Conservation (phyloP, 2,113 vertebrate species). For the Xenus cinereus region DNA sequence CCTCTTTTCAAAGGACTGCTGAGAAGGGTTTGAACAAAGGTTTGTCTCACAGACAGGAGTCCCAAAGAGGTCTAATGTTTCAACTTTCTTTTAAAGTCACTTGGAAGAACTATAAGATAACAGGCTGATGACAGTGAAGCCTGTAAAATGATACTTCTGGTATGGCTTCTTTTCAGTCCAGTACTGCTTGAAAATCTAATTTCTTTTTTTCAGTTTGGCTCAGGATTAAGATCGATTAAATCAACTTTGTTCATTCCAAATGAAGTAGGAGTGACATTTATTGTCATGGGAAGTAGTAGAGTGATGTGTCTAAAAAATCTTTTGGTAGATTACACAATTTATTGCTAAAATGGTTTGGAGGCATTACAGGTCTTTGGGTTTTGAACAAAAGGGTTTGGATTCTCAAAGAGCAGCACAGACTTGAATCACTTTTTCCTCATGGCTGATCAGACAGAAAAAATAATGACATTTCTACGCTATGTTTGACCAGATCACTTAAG, state of each 20-base stretch:
- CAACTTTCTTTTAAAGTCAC: neutral
- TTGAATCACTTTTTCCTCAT: neutral
- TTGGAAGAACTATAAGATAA: neutral
- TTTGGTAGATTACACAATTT: neutral
- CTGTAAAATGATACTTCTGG: neutral
- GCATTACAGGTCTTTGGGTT: neutral
- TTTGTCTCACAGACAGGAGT: neutral
- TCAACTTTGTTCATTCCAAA: neutral
- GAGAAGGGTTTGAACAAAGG: neutral
- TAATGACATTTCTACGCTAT: neutral
- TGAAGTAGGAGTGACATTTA: neutral
- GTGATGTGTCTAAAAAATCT: neutral
- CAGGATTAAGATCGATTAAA: conserved; percentile 6
- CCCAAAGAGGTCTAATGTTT: neutral
- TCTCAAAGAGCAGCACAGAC: neutral
- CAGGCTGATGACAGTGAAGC: neutral
- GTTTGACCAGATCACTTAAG: neutral
- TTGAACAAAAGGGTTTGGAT: neutral
- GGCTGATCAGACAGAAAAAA: neutral
- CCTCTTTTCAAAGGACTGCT: neutral
- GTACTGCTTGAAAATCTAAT: neutral
- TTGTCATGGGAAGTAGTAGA: neutral
- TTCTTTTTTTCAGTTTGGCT: neutral
- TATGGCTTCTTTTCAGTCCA: neutral
- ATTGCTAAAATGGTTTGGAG: neutral